A percentile compares a stretch with the other conserved stretches of the same genome.
Conservation (phyloP, 37 sponge, comb jelly and placozoan species). For the Geodia barretti region DNA sequence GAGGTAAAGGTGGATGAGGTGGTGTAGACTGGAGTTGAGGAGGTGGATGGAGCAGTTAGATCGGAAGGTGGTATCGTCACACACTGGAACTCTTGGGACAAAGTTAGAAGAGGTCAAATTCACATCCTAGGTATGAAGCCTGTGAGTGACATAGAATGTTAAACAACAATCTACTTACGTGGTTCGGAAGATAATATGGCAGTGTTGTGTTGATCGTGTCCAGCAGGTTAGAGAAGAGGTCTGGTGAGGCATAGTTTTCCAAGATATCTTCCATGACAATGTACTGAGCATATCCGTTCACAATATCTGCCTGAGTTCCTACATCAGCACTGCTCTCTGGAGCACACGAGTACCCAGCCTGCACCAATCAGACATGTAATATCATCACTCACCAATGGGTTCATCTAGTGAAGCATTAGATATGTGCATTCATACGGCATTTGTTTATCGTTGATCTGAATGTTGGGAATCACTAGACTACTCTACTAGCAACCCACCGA, state of each 20-base stretch:
- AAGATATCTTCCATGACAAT: neutral
- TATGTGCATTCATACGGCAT: too few relatives aligned
- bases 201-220: neutral
- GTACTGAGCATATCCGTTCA: neutral
- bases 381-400: neutral
- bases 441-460: too few relatives aligned
- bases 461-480: too few relatives aligned
- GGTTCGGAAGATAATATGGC: too few relatives aligned
- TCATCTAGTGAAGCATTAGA: too few relatives aligned
- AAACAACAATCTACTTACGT: too few relatives aligned
- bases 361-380: neutral
- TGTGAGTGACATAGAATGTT: too few relatives aligned
- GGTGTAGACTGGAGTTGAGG: neutral
- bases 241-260: neutral
- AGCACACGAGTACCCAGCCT: neutral
- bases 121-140: too few relatives aligned
- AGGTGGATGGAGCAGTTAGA: neutral
- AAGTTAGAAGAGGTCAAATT: too few relatives aligned
- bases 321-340: neutral
- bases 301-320: neutral
- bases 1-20: neutral
- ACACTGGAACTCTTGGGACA: neutral
- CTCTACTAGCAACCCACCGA: neutral
- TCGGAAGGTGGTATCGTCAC: neutral
- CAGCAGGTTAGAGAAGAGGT: neutral